These are phyloP conservation scores for Amorpha juglandis DNA, from an alignment of 2,888 invertebrate species.

Conservation along the genomic window DNA sequence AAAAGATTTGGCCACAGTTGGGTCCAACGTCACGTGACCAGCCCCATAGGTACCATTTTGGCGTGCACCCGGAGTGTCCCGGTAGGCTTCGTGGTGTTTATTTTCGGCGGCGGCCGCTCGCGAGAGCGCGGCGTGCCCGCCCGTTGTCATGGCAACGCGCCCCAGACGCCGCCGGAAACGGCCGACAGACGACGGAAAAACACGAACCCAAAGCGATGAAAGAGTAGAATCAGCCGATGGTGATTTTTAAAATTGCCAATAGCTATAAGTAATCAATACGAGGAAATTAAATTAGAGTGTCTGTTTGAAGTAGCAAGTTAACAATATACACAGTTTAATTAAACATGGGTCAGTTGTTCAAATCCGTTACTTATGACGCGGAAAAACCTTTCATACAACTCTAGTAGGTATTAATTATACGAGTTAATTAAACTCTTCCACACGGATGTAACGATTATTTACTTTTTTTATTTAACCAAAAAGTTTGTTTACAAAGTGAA, in stretches of 20 bases:
- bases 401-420: not conserved
- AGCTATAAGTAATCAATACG: slow-evolving; percentile 21
- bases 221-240: slow-evolving; percentile 6
- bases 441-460: too few species aligned
- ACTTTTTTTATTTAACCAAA: too few species aligned
- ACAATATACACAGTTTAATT: slow-evolving; percentile 14
- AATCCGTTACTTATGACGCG: not conserved
- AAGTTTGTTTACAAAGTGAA: too few species aligned
- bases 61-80: slow-evolving; percentile 47
- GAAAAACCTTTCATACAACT: slow-evolving; percentile 25
- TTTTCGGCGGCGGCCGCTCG: slow-evolving; percentile 72
- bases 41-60: slow-evolving; percentile 38
- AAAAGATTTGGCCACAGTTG: not conserved
- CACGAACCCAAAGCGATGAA: slow-evolving; percentile 43
- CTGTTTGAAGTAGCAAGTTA: slow-evolving; percentile 21
- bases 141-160: slow-evolving; percentile 73
- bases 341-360: not conserved
- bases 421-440: not conserved
- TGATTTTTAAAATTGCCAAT: slow-evolving; percentile 18
- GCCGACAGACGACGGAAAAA: slow-evolving; percentile 54
- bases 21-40: slow-evolving; percentile 38
- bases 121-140: slow-evolving; percentile 65
- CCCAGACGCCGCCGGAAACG: slow-evolving; percentile 68
- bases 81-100: slow-evolving; percentile 69
- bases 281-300: slow-evolving; percentile 19